Conservation (phyloP, 1,140 invertebrate genomes). For the Dinothrombium tinctorium region DNA sequence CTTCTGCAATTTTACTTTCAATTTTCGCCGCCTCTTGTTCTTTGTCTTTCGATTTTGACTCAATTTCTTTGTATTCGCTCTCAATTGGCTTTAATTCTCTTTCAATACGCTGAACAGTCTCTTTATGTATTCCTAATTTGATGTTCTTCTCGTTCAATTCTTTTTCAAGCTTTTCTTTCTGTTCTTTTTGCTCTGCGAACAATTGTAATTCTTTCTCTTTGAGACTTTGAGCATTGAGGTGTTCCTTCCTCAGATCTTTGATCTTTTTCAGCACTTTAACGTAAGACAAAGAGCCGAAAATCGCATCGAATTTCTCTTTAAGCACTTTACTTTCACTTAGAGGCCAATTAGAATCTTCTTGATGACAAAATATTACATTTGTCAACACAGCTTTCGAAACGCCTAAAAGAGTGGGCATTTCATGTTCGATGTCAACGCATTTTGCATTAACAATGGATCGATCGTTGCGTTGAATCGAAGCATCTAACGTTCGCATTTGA, state of each 20-base stretch:
- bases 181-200: conserved; percentile 27
- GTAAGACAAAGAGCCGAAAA: conserved; percentile 81
- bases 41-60: conserved; percentile 23
- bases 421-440: conserved; percentile 42
- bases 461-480: conserved; percentile 28
- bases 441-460: conserved; percentile 28
- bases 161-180: conserved; percentile 27
- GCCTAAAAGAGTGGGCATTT: conserved; percentile 39
- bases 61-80: conserved; percentile 23
- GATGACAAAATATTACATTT: conserved; percentile 94
- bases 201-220: conserved; percentile 6
- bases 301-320: conserved; percentile 90
- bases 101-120: conserved; percentile 25
- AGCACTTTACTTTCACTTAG: conserved; percentile 75
- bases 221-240: conserved; percentile 13
- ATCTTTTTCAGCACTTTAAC: conserved; percentile 71
- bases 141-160: conserved; percentile 32
- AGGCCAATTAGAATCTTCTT: conserved; percentile 94
- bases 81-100: background rate
- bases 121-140: conserved; percentile 28
- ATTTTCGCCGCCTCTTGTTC: conserved; percentile 25
- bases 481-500: conserved; percentile 41
- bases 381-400: conserved; percentile 84
- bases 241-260: conserved; percentile 39
- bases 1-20: conserved; percentile 29